Percentiles rank a stretch among this genome's conserved stretches.
phyloP scores from a whole-genome alignment of 2,888 invertebrate genomes.

The Leuctra nigra region DNA sequence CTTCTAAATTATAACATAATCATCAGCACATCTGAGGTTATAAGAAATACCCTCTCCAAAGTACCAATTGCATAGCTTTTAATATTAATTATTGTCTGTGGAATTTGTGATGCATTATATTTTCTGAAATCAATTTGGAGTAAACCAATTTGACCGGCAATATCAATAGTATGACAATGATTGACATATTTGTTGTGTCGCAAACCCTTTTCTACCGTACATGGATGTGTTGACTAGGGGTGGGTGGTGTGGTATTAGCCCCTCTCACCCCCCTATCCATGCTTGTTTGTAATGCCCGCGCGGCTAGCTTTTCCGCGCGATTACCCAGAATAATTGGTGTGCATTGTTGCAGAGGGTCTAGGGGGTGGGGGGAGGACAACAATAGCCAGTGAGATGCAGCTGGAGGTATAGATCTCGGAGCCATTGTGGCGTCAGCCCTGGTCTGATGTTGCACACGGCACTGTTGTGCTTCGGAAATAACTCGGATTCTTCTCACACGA shows the following conservation, averaged over 20 bases:
- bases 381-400: conserved; percentile 9
- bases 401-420: neutral
- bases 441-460: no score
- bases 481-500: no score
- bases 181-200: conserved; percentile 2
- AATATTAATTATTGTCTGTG: no score
- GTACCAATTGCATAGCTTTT: no score
- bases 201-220: conserved; percentile 1
- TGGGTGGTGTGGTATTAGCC: conserved; percentile 1
- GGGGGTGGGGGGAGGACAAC: conserved; percentile 1
- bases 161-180: neutral
- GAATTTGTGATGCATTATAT: no score
- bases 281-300: conserved; percentile 20
- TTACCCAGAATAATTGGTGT: conserved; percentile 28
- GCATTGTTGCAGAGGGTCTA: conserved; percentile 23
- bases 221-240: neutral
- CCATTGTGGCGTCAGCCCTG: no score
- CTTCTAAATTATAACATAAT: no score
- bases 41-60: no score
- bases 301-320: conserved; percentile 25
- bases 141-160: neutral
- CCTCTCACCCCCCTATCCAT: neutral
- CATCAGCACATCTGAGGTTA: no score
- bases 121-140: neutral
- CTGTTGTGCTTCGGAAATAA: no score